A percentile compares a stretch with the other conserved stretches of the same genome.
Evolutionary conservation across 2,113 vertebrate genomes (phyloP).

Genomic region (Engystomops pustulosus): DNA sequence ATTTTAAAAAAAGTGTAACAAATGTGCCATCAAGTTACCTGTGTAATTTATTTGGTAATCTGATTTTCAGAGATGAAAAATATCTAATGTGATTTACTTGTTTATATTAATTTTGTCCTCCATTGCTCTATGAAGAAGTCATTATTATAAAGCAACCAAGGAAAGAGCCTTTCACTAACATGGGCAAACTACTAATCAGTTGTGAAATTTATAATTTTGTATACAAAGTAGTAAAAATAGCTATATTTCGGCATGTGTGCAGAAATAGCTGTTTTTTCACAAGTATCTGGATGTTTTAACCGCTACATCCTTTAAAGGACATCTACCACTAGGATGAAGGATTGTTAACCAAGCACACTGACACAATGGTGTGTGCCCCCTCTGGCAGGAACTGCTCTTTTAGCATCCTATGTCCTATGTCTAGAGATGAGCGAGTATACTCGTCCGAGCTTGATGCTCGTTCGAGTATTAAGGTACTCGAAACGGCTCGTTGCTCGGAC

Average conservation of each 20-base stretch:
- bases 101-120: slow-evolving; percentile 17
- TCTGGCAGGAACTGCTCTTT: too few species aligned
- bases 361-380: too few species aligned
- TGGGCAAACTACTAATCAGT: background rate
- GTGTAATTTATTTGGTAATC: slow-evolving; percentile 10
- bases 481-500: too few species aligned
- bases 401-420: too few species aligned
- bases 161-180: background rate
- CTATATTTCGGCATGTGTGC: background rate
- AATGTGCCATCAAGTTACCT: slow-evolving; percentile 20
- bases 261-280: background rate
- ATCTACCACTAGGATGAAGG: too few species aligned
- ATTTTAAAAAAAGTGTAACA: slow-evolving; percentile 14
- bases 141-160: background rate
- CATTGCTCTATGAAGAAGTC: slow-evolving; percentile 9
- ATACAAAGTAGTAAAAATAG: background rate
- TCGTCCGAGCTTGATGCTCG: too few species aligned
- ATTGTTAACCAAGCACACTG: too few species aligned
- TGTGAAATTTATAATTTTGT: background rate
- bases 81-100: background rate
- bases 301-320: too few species aligned
- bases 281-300: too few species aligned
- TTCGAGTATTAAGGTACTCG: too few species aligned
- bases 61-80: background rate
- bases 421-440: too few species aligned